Evolutionary conservation across 2,888 invertebrate species (phyloP).

Genomic region (Phaedon cochleariae): DNA sequence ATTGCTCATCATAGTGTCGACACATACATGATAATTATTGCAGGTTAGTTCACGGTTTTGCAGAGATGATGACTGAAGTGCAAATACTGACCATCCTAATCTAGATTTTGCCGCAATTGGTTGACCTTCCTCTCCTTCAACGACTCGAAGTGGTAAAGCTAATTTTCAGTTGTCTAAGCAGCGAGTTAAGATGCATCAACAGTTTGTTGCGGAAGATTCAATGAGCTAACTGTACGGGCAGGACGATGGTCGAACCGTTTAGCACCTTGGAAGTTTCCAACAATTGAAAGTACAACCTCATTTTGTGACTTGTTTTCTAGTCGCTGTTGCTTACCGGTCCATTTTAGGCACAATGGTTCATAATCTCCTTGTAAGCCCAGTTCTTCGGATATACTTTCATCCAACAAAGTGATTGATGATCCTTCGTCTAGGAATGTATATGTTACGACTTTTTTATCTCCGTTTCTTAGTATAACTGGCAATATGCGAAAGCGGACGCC

Average conservation of each 20-base stretch:
- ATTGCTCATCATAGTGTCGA: not conserved
- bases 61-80: not conserved
- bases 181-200: not conserved
- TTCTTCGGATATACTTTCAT: not conserved
- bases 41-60: not conserved
- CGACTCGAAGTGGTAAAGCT: conserved; percentile 15
- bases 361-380: not conserved
- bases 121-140: conserved; percentile 22
- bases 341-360: conserved; percentile 9
- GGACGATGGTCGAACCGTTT: not conserved
- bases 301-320: conserved; percentile 4
- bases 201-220: not conserved
- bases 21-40: conserved; percentile 7
- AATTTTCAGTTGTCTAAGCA: conserved; percentile 19
- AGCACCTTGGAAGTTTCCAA: not conserved
- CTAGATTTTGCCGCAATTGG: conserved; percentile 37
- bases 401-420: conserved; percentile 8
- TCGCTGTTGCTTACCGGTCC: conserved; percentile 5
- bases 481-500: conserved; percentile 7
- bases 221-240: not conserved
- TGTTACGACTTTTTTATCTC: conserved; percentile 1
- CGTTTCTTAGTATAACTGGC: conserved; percentile 12
- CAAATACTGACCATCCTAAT: conserved; percentile 35
- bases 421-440: conserved; percentile 18
- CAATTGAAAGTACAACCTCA: not conserved